phyloP scores from a whole-genome alignment of 2,113 vertebrate genomes.

The Lophochroa leadbeateri region DNA sequence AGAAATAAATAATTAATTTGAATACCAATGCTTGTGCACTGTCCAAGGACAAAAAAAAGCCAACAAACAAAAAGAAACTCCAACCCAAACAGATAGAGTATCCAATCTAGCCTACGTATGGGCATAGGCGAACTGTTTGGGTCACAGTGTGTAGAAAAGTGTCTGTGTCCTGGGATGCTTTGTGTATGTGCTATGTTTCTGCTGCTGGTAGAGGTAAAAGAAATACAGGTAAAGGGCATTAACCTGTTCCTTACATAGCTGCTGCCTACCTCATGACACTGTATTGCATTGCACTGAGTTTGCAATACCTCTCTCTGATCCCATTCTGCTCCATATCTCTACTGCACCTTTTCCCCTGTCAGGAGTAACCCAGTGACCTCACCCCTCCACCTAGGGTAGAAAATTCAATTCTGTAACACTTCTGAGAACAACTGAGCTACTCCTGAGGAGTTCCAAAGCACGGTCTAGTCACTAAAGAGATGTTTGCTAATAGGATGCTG shows the following conservation, averaged over 20 bases:
- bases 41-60: neutral
- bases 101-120: neutral
- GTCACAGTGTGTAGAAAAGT: fast-evolving
- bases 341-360: neutral
- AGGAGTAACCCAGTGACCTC: neutral
- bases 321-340: neutral
- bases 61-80: fast-evolving
- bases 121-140: neutral
- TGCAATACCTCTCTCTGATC: neutral
- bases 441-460: neutral
- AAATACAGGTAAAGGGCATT: neutral
- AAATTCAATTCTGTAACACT: neutral
- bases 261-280: neutral
- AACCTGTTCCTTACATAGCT: neutral
- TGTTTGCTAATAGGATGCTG: neutral
- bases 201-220: neutral
- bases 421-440: neutral
- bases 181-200: neutral
- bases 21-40: neutral
- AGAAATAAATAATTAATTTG: neutral
- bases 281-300: neutral
- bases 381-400: neutral
- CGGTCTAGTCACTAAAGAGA: neutral
- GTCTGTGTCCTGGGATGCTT: neutral
- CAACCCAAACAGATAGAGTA: neutral